Evolutionary conservation across 2,888 invertebrate genomes (phyloP).

Genomic region (Pyrrhia umbra): DNA sequence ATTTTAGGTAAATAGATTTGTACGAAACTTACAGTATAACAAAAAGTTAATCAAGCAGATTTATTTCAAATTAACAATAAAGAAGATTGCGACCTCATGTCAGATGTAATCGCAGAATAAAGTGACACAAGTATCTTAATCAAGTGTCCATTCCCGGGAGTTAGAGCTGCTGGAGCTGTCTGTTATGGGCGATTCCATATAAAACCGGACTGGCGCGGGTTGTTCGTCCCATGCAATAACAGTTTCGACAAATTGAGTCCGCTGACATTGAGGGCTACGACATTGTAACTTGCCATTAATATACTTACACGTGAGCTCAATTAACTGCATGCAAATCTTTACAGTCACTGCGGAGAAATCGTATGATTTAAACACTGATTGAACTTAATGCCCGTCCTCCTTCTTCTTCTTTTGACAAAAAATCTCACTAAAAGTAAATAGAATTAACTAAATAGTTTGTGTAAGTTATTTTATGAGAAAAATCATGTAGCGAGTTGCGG

Average conservation of each 20-base stretch:
- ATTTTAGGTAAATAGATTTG: constrained; percentile 35
- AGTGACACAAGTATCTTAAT: constrained; percentile 89
- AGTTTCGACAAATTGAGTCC: constrained; percentile 88
- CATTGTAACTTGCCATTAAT: constrained; percentile 72
- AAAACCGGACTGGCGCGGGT: constrained; percentile 80
- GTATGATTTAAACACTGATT: constrained; percentile 19
- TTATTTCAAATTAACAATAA: constrained; percentile 82
- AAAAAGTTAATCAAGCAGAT: constrained; percentile 71
- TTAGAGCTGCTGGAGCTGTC: constrained; percentile 81
- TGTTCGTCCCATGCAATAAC: constrained; percentile 83
- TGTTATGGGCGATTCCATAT: constrained; percentile 84
- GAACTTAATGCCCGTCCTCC: no score
- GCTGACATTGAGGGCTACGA: constrained; percentile 80
- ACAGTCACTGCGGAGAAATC: constrained; percentile 24
- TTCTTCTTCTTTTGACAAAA: no score
- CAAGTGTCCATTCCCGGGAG: constrained; percentile 86
- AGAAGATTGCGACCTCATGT: constrained; percentile 82
- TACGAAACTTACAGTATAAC: constrained; percentile 46
- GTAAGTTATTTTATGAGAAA: constrained; percentile 80
- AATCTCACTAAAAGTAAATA: constrained; percentile 30
- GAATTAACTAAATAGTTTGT: constrained; percentile 70
- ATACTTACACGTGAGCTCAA: constrained; percentile 59
- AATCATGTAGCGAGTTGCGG: constrained; percentile 78
- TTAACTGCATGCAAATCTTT: constrained; percentile 58
- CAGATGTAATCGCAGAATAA: constrained; percentile 87